Evolutionary conservation across 2,797 vertebrate genomes (phyloP).

Genomic region (Sandelia bainsii): DNA sequence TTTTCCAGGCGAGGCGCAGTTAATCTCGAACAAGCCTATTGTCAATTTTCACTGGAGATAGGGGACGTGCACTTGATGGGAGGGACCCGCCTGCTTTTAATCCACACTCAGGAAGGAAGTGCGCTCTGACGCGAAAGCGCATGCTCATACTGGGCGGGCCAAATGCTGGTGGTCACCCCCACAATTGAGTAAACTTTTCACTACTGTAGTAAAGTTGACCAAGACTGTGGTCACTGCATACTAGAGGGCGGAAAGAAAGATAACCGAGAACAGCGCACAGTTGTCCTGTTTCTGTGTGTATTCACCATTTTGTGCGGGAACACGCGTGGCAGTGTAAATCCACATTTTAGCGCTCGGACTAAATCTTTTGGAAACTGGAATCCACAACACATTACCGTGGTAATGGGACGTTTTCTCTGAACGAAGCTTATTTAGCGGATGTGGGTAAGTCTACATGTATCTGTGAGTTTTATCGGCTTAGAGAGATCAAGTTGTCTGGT

Average conservation of each 20-base stretch:
- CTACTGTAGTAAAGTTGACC: conserved; percentile 62
- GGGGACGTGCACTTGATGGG: background rate
- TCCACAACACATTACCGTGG: background rate
- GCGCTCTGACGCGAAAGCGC: conserved; percentile 30
- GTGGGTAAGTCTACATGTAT: conserved; percentile 44
- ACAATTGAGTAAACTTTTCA: conserved; percentile 57
- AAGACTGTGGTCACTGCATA: background rate
- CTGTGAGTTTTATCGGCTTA: background rate
- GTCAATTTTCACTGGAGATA: too few species aligned
- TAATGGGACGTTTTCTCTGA: conserved; percentile 45
- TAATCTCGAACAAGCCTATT: too few species aligned
- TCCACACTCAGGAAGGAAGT: conserved; percentile 15
- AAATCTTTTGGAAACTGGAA: background rate
- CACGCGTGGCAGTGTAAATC: background rate
- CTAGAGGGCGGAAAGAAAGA: background rate
- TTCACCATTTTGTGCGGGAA: background rate
- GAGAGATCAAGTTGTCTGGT: background rate
- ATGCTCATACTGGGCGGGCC: conserved; percentile 70
- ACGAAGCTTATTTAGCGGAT: background rate
- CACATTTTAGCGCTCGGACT: background rate
- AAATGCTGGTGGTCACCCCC: conserved; percentile 34
- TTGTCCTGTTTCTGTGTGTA: background rate
- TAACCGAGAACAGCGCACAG: fast-evolving
- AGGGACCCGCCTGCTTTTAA: conserved; percentile 7
- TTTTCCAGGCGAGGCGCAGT: too few species aligned